These are phyloP conservation scores for Aleiodes sp. DNA, from an alignment of 1,140 invertebrate genomes.

Conservation along the genomic window DNA sequence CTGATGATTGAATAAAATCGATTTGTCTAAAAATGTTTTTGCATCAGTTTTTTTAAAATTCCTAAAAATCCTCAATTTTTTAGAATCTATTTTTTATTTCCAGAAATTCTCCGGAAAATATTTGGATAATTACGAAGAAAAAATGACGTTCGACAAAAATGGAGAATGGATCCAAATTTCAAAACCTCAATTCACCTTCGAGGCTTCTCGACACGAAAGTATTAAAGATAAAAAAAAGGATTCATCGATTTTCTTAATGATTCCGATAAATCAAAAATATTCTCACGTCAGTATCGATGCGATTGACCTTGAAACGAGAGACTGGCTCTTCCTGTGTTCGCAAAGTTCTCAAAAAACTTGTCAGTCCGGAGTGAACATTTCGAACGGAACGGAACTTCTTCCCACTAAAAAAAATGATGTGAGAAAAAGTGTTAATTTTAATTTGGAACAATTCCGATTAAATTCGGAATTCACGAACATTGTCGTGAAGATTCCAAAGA, in stretches of 20 bases:
- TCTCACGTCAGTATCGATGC: slow-evolving; percentile 66
- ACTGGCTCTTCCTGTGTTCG: slow-evolving; percentile 80
- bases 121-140: slow-evolving; percentile 43
- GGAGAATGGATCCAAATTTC: slow-evolving; percentile 66
- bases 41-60: no score
- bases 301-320: slow-evolving; percentile 70
- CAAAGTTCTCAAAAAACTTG: slow-evolving; percentile 56
- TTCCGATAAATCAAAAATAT: slow-evolving; percentile 63
- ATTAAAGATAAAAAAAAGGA: slow-evolving; percentile 36
- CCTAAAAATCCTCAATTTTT: neutral
- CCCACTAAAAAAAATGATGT: slow-evolving; percentile 63
- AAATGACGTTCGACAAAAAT: slow-evolving; percentile 45
- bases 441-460: slow-evolving; percentile 71
- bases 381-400: slow-evolving; percentile 70
- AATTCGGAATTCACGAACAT: slow-evolving; percentile 74
- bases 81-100: neutral
- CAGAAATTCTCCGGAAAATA: slow-evolving; percentile 44
- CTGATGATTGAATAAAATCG: no score
- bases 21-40: no score
- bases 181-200: slow-evolving; percentile 56
- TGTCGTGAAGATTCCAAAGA: slow-evolving; percentile 71
- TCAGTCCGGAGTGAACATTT: slow-evolving; percentile 72
- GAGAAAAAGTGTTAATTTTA: slow-evolving; percentile 70
- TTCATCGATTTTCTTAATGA: slow-evolving; percentile 69
- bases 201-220: neutral